A percentile compares a stretch with the other conserved stretches of the same genome.
phyloP scores from a whole-genome alignment of 2,797 vertebrate genomes.

The Myotis daubentonii region DNA sequence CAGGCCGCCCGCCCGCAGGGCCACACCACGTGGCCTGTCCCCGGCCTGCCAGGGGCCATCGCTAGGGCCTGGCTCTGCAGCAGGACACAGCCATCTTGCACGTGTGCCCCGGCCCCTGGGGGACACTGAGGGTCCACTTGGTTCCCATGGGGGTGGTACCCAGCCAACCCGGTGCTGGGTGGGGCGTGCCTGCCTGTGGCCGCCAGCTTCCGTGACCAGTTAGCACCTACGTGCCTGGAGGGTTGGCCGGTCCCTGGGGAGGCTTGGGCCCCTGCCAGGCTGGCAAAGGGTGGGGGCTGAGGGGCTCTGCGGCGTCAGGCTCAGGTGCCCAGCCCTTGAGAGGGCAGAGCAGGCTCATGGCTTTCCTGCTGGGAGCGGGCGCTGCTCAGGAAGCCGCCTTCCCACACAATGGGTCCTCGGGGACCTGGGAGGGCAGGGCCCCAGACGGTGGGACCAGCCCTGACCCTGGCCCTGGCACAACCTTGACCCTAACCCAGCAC shows the following conservation, averaged over 20 bases:
- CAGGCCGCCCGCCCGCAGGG: not conserved
- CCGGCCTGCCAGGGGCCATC: not conserved
- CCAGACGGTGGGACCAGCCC: not conserved
- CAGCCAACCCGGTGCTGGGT: not conserved
- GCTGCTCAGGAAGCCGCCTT: slow-evolving; percentile 61
- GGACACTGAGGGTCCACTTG: too few species aligned
- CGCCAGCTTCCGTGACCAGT: fast-evolving
- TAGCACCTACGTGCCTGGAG: slow-evolving; percentile 39
- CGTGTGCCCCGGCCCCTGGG: fast-evolving
- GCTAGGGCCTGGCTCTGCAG: fast-evolving
- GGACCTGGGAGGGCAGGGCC: not conserved
- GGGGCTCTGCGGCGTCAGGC: not conserved
- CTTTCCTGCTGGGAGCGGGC: slow-evolving; percentile 53
- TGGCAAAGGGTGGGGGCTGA: not conserved
- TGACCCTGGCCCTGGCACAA: too few species aligned
- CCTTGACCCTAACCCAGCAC: not conserved
- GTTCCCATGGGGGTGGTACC: not conserved
- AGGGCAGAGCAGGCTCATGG: slow-evolving; percentile 27
- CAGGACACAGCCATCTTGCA: not conserved
- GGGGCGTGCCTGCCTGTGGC: not conserved
- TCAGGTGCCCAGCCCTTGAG: not conserved
- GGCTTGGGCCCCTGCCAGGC: not conserved
- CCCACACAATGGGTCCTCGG: slow-evolving; percentile 56
- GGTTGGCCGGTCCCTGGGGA: not conserved
- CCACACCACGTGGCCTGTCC: fast-evolving